Percentiles rank a stretch among this genome's conserved stretches.
Evolutionary conservation across 2,797 vertebrate genomes (phyloP).

Genomic region (Chelidonichthys spinosus): DNA sequence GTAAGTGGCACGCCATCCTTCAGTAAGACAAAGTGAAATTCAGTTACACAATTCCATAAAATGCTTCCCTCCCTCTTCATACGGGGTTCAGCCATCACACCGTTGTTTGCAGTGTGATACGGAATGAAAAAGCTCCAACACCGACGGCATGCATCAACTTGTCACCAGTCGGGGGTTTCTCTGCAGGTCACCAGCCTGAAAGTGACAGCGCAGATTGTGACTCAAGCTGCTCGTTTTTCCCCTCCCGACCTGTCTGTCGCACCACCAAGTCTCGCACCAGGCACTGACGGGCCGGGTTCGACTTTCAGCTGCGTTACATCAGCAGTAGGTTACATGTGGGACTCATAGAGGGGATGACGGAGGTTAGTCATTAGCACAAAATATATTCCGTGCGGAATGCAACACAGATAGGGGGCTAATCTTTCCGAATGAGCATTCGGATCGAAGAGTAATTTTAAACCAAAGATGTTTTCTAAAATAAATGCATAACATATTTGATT

Average conservation of each 20-base stretch:
- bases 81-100: constrained; percentile 6
- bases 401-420: background rate
- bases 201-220: constrained; percentile 53
- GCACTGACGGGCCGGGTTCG: constrained; percentile 16
- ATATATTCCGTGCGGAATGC: background rate
- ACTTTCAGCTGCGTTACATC: constrained; percentile 51
- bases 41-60: background rate
- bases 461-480: background rate
- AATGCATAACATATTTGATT: background rate
- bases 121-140: constrained; percentile 31
- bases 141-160: constrained; percentile 32
- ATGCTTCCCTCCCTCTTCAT: background rate
- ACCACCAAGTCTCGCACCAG: constrained; percentile 12
- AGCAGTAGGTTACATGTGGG: constrained; percentile 13
- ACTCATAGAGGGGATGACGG: constrained; percentile 9
- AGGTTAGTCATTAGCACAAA: background rate
- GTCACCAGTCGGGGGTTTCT: constrained; percentile 53
- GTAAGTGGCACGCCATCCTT: background rate
- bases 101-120: constrained; percentile 41
- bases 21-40: constrained; percentile 9
- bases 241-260: constrained; percentile 40
- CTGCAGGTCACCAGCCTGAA: constrained; percentile 62
- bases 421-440: background rate
- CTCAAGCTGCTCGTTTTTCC: constrained; percentile 61
- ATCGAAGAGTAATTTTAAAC: background rate